A percentile compares a stretch with the other conserved stretches of the same genome.
phyloP scores from a whole-genome alignment of 1,140 invertebrate genomes.

The Drosophila ercepeae region DNA sequence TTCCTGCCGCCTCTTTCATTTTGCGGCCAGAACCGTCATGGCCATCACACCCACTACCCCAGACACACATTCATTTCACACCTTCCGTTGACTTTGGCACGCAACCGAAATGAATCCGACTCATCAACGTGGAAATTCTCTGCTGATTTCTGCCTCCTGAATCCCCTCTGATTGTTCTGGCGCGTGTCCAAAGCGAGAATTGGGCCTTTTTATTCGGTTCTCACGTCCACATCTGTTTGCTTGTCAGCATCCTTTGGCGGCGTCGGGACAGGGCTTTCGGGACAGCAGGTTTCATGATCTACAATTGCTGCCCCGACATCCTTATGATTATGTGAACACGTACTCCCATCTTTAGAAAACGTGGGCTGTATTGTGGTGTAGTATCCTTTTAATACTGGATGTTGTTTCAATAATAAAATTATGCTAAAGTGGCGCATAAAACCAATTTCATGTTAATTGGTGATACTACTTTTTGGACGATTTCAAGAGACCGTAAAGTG shows the following conservation, averaged over 20 bases:
- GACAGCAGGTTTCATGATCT: constrained; percentile 27
- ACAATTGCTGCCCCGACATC: constrained; percentile 17
- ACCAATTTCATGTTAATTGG: constrained; percentile 4
- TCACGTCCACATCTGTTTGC: constrained; percentile 36
- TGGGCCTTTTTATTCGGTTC: constrained; percentile 24
- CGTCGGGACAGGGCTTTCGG: neutral
- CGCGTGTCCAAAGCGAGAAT: constrained; percentile 43
- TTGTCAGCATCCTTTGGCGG: constrained; percentile 15
- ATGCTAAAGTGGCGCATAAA: constrained; percentile 15
- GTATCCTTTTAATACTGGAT: neutral
- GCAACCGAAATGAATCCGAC: constrained; percentile 59
- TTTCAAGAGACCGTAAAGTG: neutral
- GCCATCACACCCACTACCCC: neutral
- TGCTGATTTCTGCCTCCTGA: constrained; percentile 30
- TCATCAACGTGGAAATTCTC: constrained; percentile 54
- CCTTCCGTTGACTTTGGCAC: constrained; percentile 48
- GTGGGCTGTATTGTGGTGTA: neutral
- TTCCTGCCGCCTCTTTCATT: constrained; percentile 23
- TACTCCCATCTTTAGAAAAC: constrained; percentile 7
- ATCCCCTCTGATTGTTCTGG: neutral
- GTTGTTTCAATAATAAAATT: constrained; percentile 11
- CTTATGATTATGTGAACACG: constrained; percentile 32
- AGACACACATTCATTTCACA: constrained; percentile 28
- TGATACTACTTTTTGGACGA: neutral
- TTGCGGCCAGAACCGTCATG: neutral